Base-by-base conservation (phyloP, 2,797 vertebrate species). In the Pteronotus mesoamericanus region DNA sequence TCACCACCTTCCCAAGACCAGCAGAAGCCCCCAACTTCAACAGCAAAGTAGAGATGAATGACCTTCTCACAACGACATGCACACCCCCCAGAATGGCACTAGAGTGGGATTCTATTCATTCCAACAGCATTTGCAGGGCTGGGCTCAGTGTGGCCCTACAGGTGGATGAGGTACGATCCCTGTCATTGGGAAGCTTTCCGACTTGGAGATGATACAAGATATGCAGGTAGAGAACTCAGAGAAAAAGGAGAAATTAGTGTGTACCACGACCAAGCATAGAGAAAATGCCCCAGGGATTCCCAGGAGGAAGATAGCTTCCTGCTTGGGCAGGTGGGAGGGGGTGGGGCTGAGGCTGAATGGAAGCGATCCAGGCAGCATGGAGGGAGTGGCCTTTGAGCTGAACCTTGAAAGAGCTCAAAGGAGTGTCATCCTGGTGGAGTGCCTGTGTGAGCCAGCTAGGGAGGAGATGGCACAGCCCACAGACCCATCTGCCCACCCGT, bases 41-140 rank as follows among this genome's bases (percentile, higher is more conserved):
- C 1, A 75, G 57, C 87, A 46, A 86, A 86, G 75, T 42, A 5
- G 78, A 95, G 74, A 86, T 7, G 85, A 88, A 82, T 0, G 9
- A 82, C 78, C 53, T 89, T 88, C 75, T 29, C 42, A 0, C 2
- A 46, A 53, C 7, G 66, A 24, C 91, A 32, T 1, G 3, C 32
- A 12, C 55, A 75, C 88, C 78, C 55, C 75, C 88, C 78, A 42
- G 91, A 37, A 86, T 46, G 61, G 95, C 92, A 79, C 57, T 12
- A 19, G 64, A 88, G 37, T 85, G 92, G 53, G 91, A 51, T 79
- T 79, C 68, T 78, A 42, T 75, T 96, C 94, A 48, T 80, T 86
- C 94, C 32, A 61, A 95, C 95, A 80, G 42, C 83, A 84, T 55
- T 64, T 21, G 34, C 74, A 1, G 74, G 11, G 6, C 94, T 26